Conservation (phyloP, 2,797 vertebrate species). For the Sebastolobus alascanus region DNA sequence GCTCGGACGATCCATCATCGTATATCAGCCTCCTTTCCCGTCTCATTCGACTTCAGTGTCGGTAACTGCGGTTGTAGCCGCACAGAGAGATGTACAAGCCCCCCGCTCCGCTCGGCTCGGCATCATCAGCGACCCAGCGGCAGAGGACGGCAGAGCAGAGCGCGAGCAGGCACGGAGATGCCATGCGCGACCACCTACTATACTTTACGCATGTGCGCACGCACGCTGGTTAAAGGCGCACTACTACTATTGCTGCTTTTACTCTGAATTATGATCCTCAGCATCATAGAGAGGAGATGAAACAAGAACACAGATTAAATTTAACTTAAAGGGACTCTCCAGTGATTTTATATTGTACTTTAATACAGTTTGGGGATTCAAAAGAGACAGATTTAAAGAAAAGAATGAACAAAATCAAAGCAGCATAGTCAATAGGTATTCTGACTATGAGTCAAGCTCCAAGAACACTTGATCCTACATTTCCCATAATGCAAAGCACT, state of each 20-base stretch:
- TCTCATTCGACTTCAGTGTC: constrained; percentile 68
- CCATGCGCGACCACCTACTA: constrained; percentile 76
- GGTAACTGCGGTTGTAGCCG: constrained; percentile 78
- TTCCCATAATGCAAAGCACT: constrained; percentile 22
- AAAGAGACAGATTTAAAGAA: neutral
- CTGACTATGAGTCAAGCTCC: neutral
- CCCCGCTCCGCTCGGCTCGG: constrained; percentile 73
- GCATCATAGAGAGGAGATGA: neutral
- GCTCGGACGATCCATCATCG: constrained; percentile 66
- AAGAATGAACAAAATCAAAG: neutral
- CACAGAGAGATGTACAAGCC: constrained; percentile 62
- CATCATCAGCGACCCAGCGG: constrained; percentile 76
- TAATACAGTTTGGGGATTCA: neutral
- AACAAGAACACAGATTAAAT: neutral
- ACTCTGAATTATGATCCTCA: constrained; percentile 32
- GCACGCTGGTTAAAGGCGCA: constrained; percentile 69
- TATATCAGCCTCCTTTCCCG: constrained; percentile 53
- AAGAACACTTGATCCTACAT: constrained; percentile 2
- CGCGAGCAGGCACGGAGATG: constrained; percentile 62
- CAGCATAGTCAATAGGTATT: neutral
- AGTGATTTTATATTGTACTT: accelerated
- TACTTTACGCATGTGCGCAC: constrained; percentile 73
- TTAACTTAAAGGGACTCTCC: neutral
- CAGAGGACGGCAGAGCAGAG: constrained; percentile 79
- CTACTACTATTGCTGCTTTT: constrained; percentile 39